A percentile compares a stretch with the other conserved stretches of the same genome.
Evolutionary conservation across 2,888 invertebrate genomes (phyloP).

Genomic region (Diadegma fenestrale): DNA sequence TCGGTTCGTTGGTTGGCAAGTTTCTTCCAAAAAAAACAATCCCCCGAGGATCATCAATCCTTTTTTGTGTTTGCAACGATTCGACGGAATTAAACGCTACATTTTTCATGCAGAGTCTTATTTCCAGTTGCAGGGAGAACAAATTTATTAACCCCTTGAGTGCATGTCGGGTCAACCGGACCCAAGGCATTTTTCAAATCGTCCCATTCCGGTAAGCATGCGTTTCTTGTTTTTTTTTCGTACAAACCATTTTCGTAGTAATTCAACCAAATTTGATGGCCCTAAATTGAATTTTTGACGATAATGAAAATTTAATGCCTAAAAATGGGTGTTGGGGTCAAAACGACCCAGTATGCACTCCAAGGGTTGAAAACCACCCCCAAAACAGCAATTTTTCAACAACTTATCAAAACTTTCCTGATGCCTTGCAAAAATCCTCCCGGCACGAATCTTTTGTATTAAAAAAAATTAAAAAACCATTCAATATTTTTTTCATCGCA

Average conservation of each 20-base stretch:
- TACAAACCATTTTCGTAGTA: too few relatives aligned
- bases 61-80: background rate
- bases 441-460: background rate
- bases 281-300: too few relatives aligned
- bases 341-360: too few relatives aligned
- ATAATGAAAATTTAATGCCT: too few relatives aligned
- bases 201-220: too few relatives aligned
- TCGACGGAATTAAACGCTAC: background rate
- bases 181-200: too few relatives aligned
- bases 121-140: background rate
- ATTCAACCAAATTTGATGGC: too few relatives aligned
- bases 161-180: too few relatives aligned
- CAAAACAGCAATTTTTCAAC: background rate
- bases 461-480: background rate
- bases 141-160: background rate
- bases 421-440: background rate
- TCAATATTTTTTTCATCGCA: background rate
- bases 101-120: background rate
- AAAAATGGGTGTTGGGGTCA: too few relatives aligned
- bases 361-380: background rate
- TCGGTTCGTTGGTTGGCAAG: constrained; percentile 10
- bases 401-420: background rate
- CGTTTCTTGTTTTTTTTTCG: too few relatives aligned
- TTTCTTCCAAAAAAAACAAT: constrained; percentile 46
- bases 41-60: constrained; percentile 33